Percentiles rank a stretch among this genome's conserved stretches.
phyloP scores from a whole-genome alignment of 2,113 vertebrate genomes.

The Oryctolagus cuniculus region DNA sequence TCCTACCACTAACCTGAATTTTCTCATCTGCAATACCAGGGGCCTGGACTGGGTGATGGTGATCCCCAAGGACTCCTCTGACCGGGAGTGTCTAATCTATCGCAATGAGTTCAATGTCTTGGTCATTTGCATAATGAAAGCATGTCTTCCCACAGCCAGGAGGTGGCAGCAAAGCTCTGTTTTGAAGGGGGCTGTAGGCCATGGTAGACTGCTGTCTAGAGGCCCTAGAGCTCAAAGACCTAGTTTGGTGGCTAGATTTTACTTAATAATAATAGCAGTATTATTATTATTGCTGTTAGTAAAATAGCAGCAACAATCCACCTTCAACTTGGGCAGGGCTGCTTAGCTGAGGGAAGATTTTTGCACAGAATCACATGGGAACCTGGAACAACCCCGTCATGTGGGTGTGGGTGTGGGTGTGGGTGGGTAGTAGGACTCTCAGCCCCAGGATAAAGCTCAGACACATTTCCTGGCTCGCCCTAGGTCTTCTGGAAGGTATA shows the following conservation, averaged over 20 bases:
- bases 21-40: constrained; percentile 31
- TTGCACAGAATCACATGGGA: not conserved
- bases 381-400: not conserved
- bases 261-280: not conserved
- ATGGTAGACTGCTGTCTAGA: not conserved
- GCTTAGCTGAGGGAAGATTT: not conserved
- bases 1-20: not conserved
- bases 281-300: not conserved
- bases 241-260: not conserved
- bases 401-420: no score
- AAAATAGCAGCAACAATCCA: not conserved
- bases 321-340: not conserved
- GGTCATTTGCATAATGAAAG: not conserved
- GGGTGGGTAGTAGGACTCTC: not conserved
- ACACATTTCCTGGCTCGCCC: not conserved
- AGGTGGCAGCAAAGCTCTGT: constrained; percentile 81
- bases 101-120: not conserved
- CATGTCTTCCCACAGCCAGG: constrained; percentile 63
- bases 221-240: not conserved
- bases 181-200: constrained; percentile 6
- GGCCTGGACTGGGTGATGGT: not conserved
- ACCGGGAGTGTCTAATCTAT: not conserved
- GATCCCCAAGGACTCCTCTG: not conserved
- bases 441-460: not conserved
- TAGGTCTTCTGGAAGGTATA: not conserved